A percentile compares a stretch with the other conserved stretches of the same genome.
Evolutionary conservation across 1,140 invertebrate species (phyloP).

Genomic region (Listronotus oregonensis): DNA sequence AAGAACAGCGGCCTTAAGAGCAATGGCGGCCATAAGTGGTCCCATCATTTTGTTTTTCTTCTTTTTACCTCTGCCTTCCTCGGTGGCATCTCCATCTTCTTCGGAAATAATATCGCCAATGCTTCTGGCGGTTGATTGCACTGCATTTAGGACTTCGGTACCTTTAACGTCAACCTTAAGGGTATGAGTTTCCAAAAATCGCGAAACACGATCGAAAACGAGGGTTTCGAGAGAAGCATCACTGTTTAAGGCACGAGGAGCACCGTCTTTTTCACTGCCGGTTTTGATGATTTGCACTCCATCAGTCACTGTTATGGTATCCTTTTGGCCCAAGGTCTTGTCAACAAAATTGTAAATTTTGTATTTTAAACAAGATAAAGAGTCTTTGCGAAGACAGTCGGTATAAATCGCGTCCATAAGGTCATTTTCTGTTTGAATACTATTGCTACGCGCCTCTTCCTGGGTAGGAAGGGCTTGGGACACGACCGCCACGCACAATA

Average conservation of each 20-base stretch:
- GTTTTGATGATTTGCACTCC: conserved; percentile 82
- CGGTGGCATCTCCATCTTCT: conserved; percentile 60
- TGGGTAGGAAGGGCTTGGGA: conserved; percentile 69
- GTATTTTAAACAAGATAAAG: conserved; percentile 79
- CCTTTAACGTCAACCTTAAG: conserved; percentile 85
- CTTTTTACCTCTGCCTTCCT: conserved; percentile 74
- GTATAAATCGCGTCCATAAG: conserved; percentile 74
- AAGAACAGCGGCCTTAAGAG: conserved; percentile 77
- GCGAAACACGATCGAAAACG: conserved; percentile 68
- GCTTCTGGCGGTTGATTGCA: conserved; percentile 76
- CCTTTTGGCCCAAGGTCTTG: conserved; percentile 77
- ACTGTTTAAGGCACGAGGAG: conserved; percentile 68
- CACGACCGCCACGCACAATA: conserved; percentile 61
- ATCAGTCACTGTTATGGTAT: conserved; percentile 76
- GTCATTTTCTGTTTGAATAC: conserved; percentile 72
- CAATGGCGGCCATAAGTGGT: conserved; percentile 73
- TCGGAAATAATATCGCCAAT: conserved; percentile 72
- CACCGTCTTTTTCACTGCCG: conserved; percentile 65
- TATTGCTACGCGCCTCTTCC: conserved; percentile 62
- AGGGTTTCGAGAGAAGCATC: conserved; percentile 71
- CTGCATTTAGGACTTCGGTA: conserved; percentile 77
- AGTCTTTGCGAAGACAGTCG: conserved; percentile 80
- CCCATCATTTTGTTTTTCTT: conserved; percentile 83
- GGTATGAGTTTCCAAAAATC: conserved; percentile 77
- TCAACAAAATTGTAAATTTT: conserved; percentile 83